Evolutionary conservation across 2,797 vertebrate genomes (phyloP).

Genomic region (Harpagifer antarcticus): DNA sequence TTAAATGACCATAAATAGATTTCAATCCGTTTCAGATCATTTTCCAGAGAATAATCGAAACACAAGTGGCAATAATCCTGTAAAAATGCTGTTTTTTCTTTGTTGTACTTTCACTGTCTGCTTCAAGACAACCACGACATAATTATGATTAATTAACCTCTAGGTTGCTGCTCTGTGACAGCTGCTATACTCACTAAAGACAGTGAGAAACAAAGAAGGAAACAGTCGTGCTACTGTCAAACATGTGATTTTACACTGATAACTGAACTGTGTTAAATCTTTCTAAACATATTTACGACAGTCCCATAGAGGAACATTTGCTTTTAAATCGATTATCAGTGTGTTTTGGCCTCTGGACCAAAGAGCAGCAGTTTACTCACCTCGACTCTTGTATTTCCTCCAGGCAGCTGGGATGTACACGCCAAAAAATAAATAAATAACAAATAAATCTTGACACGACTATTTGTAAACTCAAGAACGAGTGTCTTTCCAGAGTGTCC

Average conservation of each 20-base stretch:
- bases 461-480: neutral
- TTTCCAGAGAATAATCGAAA: too few relatives aligned
- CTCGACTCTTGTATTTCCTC: slow-evolving; percentile 37
- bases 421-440: neutral
- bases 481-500: rapidly evolving
- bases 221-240: neutral
- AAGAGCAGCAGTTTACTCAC: slow-evolving; percentile 37
- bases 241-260: neutral
- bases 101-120: too few relatives aligned
- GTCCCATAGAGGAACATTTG: rapidly evolving
- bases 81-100: neutral
- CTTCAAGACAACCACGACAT: neutral
- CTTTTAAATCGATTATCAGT: neutral
- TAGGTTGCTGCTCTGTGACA: neutral
- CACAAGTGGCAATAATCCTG: neutral
- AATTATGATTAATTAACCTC: neutral
- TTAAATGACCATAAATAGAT: too few relatives aligned
- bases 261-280: neutral
- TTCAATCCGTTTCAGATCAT: too few relatives aligned
- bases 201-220: neutral
- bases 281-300: neutral
- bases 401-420: slow-evolving; percentile 46
- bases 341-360: neutral
- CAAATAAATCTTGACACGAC: slow-evolving; percentile 10
- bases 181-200: slow-evolving; percentile 8